Base-by-base conservation (phyloP, 1,140 invertebrate genomes). In the Neodiprion lecontei region DNA sequence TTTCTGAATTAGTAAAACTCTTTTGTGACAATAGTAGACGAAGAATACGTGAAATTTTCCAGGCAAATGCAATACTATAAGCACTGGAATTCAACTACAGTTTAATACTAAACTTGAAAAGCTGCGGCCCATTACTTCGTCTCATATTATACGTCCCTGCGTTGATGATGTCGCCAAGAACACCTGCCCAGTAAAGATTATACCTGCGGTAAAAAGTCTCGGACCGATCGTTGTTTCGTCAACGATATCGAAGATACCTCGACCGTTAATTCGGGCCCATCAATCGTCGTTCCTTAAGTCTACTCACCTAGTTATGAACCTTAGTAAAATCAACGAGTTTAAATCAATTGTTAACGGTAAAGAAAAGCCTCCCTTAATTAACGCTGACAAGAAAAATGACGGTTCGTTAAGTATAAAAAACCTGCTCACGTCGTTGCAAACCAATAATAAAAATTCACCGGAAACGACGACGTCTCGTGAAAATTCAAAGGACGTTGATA, bases 271-370 rank as follows among this genome's bases (percentile, higher is more conserved):
- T 48, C 40, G 47, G 9, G 17, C 23, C 9, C 48, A 76, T 23
- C 14, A 66, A 17, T 67, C 48, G n/a, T 61, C 48, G 47, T 61
- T 67, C 21, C 48, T 76, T 4, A 76, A 76, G 67, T 76, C 75
- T 1, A 53, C 75, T 14, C 75, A 72, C 69, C 68, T 76, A 9
- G 69, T 76, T 9, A 66, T 76, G 75, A 76, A 73, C 40, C 11
- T 76, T 7, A 73, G 53, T 48, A 72, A 50, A 66, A 48, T 21
- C 40, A 71, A 71, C 48, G 48, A 49, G 10, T 47, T 50, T 11
- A 71, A 48, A 14, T 40, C 70, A 5, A 40, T n/a, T 48, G 28
- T 61, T 50, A 17, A 61, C 53, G 11, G 11, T 12, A 61, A 7
- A 17, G 53, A 61, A 17, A 61, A 17, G 5, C 11, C 11, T 61